Evolutionary conservation across 1,140 invertebrate genomes (phyloP), one percentile per base, ranked within the genome.

Genomic region (Mya arenaria): DNA sequence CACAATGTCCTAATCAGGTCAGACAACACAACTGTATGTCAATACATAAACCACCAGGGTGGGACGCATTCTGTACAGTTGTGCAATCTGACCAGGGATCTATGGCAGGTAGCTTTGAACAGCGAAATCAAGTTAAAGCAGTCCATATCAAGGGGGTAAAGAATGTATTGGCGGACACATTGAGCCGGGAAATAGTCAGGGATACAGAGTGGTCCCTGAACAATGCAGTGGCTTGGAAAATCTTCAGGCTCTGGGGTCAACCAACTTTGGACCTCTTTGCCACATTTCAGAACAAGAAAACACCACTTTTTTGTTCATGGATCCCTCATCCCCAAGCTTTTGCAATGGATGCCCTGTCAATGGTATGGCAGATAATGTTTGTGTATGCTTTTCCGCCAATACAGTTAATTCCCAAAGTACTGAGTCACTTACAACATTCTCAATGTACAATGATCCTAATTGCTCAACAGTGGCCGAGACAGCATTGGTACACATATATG

Each of bases 191-290:
- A 6, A 74, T 6, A 34, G 69, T 80, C 2, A n/a, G 36, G 10
- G 5, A 19, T 15, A 60, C 77, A 48, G 65, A 80, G 41, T 82
- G 80, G 80, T 41, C 60, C 23, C 55, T 82, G 28, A 44, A 82
- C 62, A 37, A 58, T 39, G 13, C 44, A 55, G 52, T 74, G 13
- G 19, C 63, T 55, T 37, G 39, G 2, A 71, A 82, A 32, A 52
- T 82, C 10, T 77, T 77, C 58, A 65, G 15, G 17, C 37, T 44
- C n/a, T 44, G 39, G 65, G 39, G 28, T 65, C 62, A 65, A 65
- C 62, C 34, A 10, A 13, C 10, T 6, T 34, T 65, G 62, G 62
- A 65, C 34, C 62, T 65, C 23, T 65, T 65, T 65, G 62, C 62
- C 6, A 65, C 28, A 19, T 65, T 19, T 5, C 6, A 34, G 36